Base-by-base conservation (phyloP, 2,888 invertebrate genomes). In the Hecatera dysodea region DNA sequence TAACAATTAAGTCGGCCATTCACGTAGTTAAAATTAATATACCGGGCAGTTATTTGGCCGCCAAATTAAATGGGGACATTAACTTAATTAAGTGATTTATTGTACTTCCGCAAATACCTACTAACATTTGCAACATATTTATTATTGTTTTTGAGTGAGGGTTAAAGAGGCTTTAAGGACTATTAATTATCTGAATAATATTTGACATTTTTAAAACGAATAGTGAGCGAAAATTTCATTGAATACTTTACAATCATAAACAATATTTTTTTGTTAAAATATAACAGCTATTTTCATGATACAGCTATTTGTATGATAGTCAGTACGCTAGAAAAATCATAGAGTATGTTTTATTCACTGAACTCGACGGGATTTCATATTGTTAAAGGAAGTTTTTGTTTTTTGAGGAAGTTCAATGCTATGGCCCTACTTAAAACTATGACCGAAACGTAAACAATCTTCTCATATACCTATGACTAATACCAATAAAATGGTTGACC, bases 101-200 rank as follows among this genome's bases (percentile, higher is more conserved):
- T 61, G 24, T 19, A 67, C 57, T 80, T 77, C 53, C 67, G 48
- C 9, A 48, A 24, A 79, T 39, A 65, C 48, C 12, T 12, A 65
- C 24, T 42, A 42, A 60, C 2, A 36, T 56, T 66, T 33, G 33
- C 44, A 61, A 48, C 19, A n/a, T 56, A 17, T 60, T 44, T 64
- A 44, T 50, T 48, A 24, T 44, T 67, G 24, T 74, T 75, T 73
- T 24, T 17, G 17, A 55, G 4, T 24, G 4, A 7, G 19, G 42
- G 27, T 57, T 39, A 8, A 19, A 68, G 62, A 19, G 17, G 12
- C 33, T 22, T 29, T 12, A 7, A 19, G 9, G 6, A 8, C 9
- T 19, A 39, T 19, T n/a, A 12, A 48, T 48, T 11, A 2, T 22
- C 39, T 42, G 15, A 33, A 36, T 22, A 11, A 62, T 61, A 29